These are phyloP conservation scores for Thamnophis elegans DNA, from an alignment of 2,797 vertebrate species.

Conservation along the genomic window DNA sequence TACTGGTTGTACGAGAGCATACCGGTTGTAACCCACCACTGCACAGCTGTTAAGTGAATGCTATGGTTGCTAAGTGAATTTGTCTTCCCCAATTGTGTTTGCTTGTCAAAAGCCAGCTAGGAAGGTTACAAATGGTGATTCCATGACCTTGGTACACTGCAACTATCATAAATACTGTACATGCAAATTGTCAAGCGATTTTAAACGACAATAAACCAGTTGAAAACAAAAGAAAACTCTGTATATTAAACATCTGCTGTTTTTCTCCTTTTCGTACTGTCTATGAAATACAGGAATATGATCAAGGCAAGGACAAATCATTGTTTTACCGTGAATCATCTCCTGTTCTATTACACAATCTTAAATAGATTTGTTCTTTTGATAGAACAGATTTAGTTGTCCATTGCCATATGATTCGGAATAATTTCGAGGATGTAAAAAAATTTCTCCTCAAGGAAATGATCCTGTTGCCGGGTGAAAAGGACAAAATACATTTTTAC, in stretches of 20 bases:
- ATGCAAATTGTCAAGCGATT: neutral
- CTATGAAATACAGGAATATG: neutral
- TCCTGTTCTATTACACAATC: constrained; percentile 9
- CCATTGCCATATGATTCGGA: constrained; percentile 8
- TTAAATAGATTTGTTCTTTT: constrained; percentile 17
- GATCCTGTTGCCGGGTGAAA: constrained; percentile 1
- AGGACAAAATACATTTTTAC: neutral
- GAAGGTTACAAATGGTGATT: neutral
- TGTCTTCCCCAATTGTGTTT: neutral
- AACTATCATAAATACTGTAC: neutral
- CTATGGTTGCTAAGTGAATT: neutral
- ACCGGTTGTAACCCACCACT: no score
- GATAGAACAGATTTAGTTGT: constrained; percentile 1
- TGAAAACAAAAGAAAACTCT: neutral
- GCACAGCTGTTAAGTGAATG: neutral
- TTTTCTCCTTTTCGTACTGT: constrained; percentile 1
- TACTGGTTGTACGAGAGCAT: no score
- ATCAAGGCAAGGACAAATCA: neutral
- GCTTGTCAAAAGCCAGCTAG: neutral
- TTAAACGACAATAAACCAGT: neutral
- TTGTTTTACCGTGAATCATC: neutral
- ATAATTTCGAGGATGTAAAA: constrained; percentile 2
- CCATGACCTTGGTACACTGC: neutral
- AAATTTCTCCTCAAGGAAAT: constrained; percentile 18
- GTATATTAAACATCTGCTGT: neutral